Base-by-base conservation (phyloP, 2,888 invertebrate genomes). In the Chironomus riparius region DNA sequence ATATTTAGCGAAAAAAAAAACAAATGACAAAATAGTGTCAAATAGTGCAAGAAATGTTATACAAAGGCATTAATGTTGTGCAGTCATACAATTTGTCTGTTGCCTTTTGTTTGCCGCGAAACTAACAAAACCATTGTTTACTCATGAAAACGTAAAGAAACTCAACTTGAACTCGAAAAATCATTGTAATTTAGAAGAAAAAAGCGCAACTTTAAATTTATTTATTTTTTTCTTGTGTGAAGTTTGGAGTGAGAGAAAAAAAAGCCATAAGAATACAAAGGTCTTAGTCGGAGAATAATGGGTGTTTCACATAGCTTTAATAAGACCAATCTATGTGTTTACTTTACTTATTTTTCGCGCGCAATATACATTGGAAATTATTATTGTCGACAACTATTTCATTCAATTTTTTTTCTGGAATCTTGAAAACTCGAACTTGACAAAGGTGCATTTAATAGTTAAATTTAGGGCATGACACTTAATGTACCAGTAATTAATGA, bases 41-140 rank as follows among this genome's bases (percentile, higher is more conserved):
- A 38, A 38, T 38, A 38, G 38, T 38, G 38, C 38, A 38, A 38
- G 38, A 38, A 38, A 38, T 38, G 38, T 38, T 38, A 38, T 7
- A 38, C 38, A 38, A 38, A 38, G 38, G 38, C 38, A 38, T 38
- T 38, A 38, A 38, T 10, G 2, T 38, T 13, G 70, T 50, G 47
- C 70, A 21, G 22, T 48, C 70, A 71, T 56, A 56, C 71, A 61
- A 71, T 71, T 71, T 71, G 28, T 71, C 61, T 61, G 56, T 56
- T 56, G 12, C 15, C 4, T 56, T 56, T 56, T 18, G 56, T 56
- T 56, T n/a, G 15, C 2, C 56, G n/a, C 56, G 18, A 7, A n/a
- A 18, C 56, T 18, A 56, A 18, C 15, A 56, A 56, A 56, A 15
- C 56, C 18, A 56, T 56, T 56, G 56, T 56, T 56, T 56, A 56